A percentile compares a stretch with the other conserved stretches of the same genome.
phyloP scores from a whole-genome alignment of 2,888 invertebrate species.

The Anorthoa munda region DNA sequence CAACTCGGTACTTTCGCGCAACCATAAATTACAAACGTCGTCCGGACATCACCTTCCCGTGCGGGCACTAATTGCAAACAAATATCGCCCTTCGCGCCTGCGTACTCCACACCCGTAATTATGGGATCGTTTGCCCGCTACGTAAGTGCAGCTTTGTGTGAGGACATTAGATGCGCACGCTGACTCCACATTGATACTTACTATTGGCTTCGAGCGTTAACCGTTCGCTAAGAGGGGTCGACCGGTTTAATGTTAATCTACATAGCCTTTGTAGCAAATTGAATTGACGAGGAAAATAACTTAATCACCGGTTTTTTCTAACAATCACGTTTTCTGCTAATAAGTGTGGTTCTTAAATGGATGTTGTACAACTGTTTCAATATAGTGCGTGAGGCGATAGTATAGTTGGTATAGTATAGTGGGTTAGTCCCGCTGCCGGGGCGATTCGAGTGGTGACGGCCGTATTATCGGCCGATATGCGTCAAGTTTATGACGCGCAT shows the following conservation, averaged over 20 bases:
- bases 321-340: slow-evolving; percentile 46
- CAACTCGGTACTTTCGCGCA: slow-evolving; percentile 71
- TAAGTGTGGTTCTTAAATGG: slow-evolving; percentile 16
- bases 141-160: slow-evolving; percentile 76
- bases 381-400: slow-evolving; percentile 50
- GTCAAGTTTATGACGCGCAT: slow-evolving; percentile 78
- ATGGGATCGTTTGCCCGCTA: slow-evolving; percentile 73
- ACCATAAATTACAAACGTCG: slow-evolving; percentile 82
- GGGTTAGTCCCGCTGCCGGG: slow-evolving; percentile 67
- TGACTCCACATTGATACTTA: slow-evolving; percentile 66
- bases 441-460: slow-evolving; percentile 61
- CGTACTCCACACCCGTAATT: slow-evolving; percentile 77
- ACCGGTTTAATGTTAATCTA: slow-evolving; percentile 68
- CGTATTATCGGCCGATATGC: slow-evolving; percentile 73
- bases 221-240: slow-evolving; percentile 67
- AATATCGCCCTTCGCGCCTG: slow-evolving; percentile 84
- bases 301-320: slow-evolving; percentile 48
- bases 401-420: too few species aligned
- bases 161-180: slow-evolving; percentile 72
- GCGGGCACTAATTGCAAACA: slow-evolving; percentile 85
- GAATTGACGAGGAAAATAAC: slow-evolving; percentile 54
- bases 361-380: slow-evolving; percentile 34
- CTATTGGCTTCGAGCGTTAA: slow-evolving; percentile 71
- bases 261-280: slow-evolving; percentile 62
- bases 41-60: slow-evolving; percentile 80